phyloP scores from a whole-genome alignment of 1,140 invertebrate genomes.

The Drosophila ercepeae region DNA sequence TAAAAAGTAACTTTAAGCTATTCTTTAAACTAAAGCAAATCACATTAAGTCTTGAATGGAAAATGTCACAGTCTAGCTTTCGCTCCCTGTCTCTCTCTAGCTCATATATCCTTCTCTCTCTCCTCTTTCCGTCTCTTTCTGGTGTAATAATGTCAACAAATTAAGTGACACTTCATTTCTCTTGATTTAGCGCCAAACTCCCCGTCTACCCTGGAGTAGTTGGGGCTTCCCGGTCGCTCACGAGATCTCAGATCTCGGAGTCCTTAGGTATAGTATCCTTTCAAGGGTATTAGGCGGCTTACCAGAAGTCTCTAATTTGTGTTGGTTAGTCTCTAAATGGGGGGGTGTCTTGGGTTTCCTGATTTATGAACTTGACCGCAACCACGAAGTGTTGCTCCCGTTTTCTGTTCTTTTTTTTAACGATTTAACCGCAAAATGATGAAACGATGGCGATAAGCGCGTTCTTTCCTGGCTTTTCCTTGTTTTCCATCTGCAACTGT shows the following conservation, averaged over 20 bases:
- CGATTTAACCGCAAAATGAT: slow-evolving; percentile 81
- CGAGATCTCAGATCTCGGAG: neutral
- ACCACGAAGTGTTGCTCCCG: slow-evolving; percentile 65
- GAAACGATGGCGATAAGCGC: slow-evolving; percentile 75
- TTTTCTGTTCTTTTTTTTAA: slow-evolving; percentile 43
- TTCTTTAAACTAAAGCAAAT: neutral
- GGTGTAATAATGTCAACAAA: slow-evolving; percentile 82
- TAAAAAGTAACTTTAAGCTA: no score
- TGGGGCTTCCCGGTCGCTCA: neutral
- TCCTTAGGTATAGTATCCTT: neutral
- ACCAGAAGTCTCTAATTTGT: slow-evolving; percentile 37
- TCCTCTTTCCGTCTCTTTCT: neutral
- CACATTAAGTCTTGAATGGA: slow-evolving; percentile 12
- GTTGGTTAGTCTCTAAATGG: slow-evolving; percentile 11
- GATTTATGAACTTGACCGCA: slow-evolving; percentile 81
- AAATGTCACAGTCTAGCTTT: neutral
- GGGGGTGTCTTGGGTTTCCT: slow-evolving; percentile 22
- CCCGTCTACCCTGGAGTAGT: neutral
- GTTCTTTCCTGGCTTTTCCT: slow-evolving; percentile 12
- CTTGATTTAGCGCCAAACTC: slow-evolving; percentile 72
- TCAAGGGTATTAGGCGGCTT: slow-evolving; percentile 16
- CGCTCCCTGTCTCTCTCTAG: neutral
- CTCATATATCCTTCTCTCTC: neutral
- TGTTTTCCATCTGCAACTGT: slow-evolving; percentile 4
- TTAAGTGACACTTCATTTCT: slow-evolving; percentile 84